Evolutionary conservation across 2,888 invertebrate genomes (phyloP).

Genomic region (Latrodectus hesperus): DNA sequence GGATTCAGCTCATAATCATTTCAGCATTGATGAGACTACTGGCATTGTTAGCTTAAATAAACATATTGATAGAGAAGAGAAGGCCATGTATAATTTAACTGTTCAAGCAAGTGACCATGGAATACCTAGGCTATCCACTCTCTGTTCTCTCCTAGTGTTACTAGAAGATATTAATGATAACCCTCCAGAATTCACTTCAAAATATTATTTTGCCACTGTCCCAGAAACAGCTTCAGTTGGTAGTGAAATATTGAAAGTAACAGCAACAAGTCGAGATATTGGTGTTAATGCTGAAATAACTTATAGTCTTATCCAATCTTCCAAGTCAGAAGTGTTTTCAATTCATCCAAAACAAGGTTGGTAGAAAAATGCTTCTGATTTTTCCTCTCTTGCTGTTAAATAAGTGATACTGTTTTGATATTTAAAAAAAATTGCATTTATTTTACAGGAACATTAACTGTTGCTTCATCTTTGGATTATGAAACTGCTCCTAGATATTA

Average conservation of each 20-base stretch:
- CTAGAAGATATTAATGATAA: slow-evolving; percentile 95
- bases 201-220: slow-evolving; percentile 85
- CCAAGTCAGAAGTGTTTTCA: slow-evolving; percentile 89
- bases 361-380: neutral
- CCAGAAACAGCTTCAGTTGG: slow-evolving; percentile 85
- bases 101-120: slow-evolving; percentile 89
- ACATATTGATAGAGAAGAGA: slow-evolving; percentile 89
- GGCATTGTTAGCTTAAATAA: slow-evolving; percentile 90
- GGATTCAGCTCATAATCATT: slow-evolving; percentile 82
- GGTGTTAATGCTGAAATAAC: slow-evolving; percentile 94
- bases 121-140: slow-evolving; percentile 82
- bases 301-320: slow-evolving; percentile 90
- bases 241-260: slow-evolving; percentile 86
- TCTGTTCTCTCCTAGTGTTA: slow-evolving; percentile 83
- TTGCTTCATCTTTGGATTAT: slow-evolving; percentile 88
- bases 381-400: neutral
- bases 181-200: slow-evolving; percentile 92
- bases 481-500: slow-evolving; percentile 90
- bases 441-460: slow-evolving; percentile 81
- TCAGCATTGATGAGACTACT: slow-evolving; percentile 86
- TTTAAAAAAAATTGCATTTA: neutral
- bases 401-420: neutral
- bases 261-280: slow-evolving; percentile 93
- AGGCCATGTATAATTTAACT: slow-evolving; percentile 87
- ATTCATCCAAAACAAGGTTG: slow-evolving; percentile 82